These are phyloP conservation scores for Sebastes hopkinsi DNA, from an alignment of 2,797 vertebrate species.

Conservation along the genomic window DNA sequence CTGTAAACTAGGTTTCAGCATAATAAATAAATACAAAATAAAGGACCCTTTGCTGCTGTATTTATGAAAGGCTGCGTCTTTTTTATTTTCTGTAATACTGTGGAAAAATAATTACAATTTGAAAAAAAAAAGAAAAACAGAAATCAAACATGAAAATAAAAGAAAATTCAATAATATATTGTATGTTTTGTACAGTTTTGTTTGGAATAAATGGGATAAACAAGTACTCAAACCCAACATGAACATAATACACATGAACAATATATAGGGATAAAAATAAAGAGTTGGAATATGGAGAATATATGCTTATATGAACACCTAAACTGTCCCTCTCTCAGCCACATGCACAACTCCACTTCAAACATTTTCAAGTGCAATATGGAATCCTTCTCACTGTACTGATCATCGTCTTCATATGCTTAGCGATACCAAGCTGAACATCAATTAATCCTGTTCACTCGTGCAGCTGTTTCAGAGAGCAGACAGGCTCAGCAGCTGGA, in stretches of 20 bases:
- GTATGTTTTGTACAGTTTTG: conserved; percentile 64
- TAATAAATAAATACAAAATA: neutral
- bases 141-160: conserved; percentile 56
- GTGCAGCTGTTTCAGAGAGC: conserved; percentile 42
- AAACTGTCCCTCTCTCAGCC: conserved; percentile 1
- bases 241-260: conserved; percentile 41
- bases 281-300: conserved; percentile 43
- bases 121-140: conserved; percentile 41
- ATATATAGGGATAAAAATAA: conserved; percentile 52
- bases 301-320: conserved; percentile 40
- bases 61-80: conserved; percentile 81
- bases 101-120: conserved; percentile 87
- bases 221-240: conserved; percentile 50
- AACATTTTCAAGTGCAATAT: conserved; percentile 32
- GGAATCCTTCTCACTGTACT: conserved; percentile 12
- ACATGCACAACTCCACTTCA: conserved; percentile 20
- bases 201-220: conserved; percentile 60
- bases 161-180: conserved; percentile 63
- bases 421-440: neutral
- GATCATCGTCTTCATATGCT: conserved; percentile 31
- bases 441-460: neutral
- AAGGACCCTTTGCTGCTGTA: conserved; percentile 19
- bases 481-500: conserved; percentile 58
- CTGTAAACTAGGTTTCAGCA: neutral
- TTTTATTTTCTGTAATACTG: conserved; percentile 81